Evolutionary conservation across 2,888 invertebrate genomes (phyloP).

Genomic region (Dichetophora obliterata): DNA sequence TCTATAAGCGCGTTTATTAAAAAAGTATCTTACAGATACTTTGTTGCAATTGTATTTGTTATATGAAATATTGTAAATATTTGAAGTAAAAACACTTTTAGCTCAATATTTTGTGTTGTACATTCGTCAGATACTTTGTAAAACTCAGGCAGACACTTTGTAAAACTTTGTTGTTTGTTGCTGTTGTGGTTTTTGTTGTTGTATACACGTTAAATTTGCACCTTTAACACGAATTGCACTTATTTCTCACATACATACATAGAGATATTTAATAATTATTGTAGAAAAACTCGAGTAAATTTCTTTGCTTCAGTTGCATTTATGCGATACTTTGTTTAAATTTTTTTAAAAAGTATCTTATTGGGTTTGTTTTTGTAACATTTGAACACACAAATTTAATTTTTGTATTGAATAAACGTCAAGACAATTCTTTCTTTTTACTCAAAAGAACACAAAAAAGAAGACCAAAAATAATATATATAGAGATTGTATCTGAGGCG

Average conservation of each 20-base stretch:
- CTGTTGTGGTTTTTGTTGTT: neutral
- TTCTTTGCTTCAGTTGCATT: neutral
- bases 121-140: slow-evolving; percentile 22
- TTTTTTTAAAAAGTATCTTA: neutral
- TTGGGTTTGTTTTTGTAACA: neutral
- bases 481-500: slow-evolving; percentile 31
- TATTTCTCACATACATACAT: neutral
- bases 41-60: neutral
- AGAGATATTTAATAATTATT: neutral
- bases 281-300: neutral
- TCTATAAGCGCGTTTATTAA: neutral
- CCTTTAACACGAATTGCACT: slow-evolving; percentile 8
- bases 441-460: neutral
- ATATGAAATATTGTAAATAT: neutral
- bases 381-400: neutral
- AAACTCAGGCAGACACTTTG: slow-evolving; percentile 4
- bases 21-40: slow-evolving; percentile 11
- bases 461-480: neutral
- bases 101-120: neutral
- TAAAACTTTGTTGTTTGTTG: neutral
- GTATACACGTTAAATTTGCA: neutral
- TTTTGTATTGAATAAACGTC: neutral
- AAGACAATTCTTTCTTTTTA: neutral
- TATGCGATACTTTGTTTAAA: neutral
- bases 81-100: neutral